phyloP scores from a whole-genome alignment of 1,140 invertebrate species.

The Eueides isabella region DNA sequence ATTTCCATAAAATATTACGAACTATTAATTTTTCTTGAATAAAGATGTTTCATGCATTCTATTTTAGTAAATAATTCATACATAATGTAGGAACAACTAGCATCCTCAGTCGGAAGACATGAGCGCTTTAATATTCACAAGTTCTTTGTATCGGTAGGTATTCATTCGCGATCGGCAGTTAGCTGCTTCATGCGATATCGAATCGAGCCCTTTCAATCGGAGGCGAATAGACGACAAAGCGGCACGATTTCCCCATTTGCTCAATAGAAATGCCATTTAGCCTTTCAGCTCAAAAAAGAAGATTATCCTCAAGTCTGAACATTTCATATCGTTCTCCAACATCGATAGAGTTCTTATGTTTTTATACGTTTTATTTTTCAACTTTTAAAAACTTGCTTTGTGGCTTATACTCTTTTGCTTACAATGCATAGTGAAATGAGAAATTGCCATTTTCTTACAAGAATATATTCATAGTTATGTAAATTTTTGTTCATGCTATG shows the following conservation, averaged over 20 bases:
- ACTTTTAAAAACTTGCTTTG: slow-evolving; percentile 20
- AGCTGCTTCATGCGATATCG: slow-evolving; percentile 57
- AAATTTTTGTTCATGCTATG: background rate
- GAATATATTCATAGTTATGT: background rate
- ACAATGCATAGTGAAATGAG: background rate
- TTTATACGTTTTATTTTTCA: slow-evolving; percentile 18
- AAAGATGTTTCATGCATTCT: background rate
- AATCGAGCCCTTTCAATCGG: slow-evolving; percentile 61
- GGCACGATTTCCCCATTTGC: slow-evolving; percentile 55
- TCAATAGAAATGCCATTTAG: slow-evolving; percentile 65
- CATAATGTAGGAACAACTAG: background rate
- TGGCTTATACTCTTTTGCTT: background rate
- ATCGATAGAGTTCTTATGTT: slow-evolving; percentile 21
- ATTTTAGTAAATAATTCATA: background rate
- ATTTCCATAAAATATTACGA: background rate
- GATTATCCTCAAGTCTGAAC: slow-evolving; percentile 47
- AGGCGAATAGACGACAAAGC: slow-evolving; percentile 60
- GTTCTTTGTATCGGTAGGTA: slow-evolving; percentile 51
- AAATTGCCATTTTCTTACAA: background rate
- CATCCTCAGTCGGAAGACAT: slow-evolving; percentile 23
- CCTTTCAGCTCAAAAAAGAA: slow-evolving; percentile 55
- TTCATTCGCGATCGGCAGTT: slow-evolving; percentile 59
- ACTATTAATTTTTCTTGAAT: background rate
- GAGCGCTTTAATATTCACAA: slow-evolving; percentile 45
- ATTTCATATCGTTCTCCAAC: slow-evolving; percentile 40